Evolutionary conservation across 2,113 vertebrate genomes (phyloP), one percentile per base, ranked within the genome.

Genomic region (Dasyornis broadbenti): DNA sequence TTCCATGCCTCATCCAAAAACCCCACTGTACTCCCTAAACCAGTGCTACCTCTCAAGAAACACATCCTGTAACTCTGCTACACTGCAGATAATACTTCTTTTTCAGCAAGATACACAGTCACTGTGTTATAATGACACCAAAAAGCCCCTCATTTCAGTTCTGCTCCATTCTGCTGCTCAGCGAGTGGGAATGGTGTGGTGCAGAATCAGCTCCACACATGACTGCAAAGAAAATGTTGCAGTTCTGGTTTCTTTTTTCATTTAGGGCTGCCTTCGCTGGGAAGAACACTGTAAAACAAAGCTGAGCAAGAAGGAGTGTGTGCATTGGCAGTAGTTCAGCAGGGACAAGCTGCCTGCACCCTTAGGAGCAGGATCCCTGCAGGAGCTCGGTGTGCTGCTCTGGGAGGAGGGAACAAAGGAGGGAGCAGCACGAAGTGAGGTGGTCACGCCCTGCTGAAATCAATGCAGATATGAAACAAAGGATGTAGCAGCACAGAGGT

Each of bases 61-160:
- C 47, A 19, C 35, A n/a, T 7, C 35, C 45, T 50, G 9, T 14
- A 3, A 63, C 22, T 15, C 15, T 31, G 35, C 76, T 13, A 27
- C 37, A 5, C 63, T 24, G 6, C 40, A 17, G 31, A 8, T 7
- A 31, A 24, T 4, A 5, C 22, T 57, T 63, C 9, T 13, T 63
- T 27, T 49, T 28, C 39, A n/a, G 20, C n/a, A 21, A 35, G 28
- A 35, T 6, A 44, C 50, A 52, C 35, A 50, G 13, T 33, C 30
- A 2, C 18, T 9, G 2, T 0, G 0, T 21, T 26, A 13, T 19
- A 45, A 6, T 5, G 33, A 14, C 57, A 45, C 21, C 24, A 26
- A 22, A 76, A 22, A 61, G 7, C 15, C 39, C 24, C 59, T 44
- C 13, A 2, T 23, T 44, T 44, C 39, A 35, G 19, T 17, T 4